Evolutionary conservation across 1,140 invertebrate genomes (phyloP).

Genomic region (Trichonephila inaurata): DNA sequence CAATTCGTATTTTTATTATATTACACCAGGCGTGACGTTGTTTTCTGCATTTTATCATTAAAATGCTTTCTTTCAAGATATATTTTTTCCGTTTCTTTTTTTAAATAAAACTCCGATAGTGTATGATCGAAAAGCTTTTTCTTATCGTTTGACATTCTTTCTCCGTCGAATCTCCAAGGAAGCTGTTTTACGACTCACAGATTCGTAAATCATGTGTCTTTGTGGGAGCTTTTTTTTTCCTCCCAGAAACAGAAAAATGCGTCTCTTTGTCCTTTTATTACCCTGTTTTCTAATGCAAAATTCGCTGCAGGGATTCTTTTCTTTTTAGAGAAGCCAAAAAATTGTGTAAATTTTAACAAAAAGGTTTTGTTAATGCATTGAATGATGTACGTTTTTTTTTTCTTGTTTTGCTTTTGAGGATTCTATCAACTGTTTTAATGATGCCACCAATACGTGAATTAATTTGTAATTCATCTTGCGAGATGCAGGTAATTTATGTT

Average conservation of each 20-base stretch:
- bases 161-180: constrained; percentile 5
- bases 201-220: constrained; percentile 52
- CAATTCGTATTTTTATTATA: background rate
- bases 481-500: no score
- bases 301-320: background rate
- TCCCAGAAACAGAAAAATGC: background rate
- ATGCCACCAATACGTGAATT: no score
- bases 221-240: background rate
- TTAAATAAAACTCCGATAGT: background rate
- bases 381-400: background rate
- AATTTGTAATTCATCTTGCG: no score
- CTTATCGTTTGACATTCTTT: constrained; percentile 20
- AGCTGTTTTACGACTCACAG: constrained; percentile 36
- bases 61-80: background rate
- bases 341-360: background rate
- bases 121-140: constrained; percentile 18
- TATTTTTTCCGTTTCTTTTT: background rate
- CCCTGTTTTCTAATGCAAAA: background rate
- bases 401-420: no score
- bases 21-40: background rate
- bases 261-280: constrained; percentile 40
- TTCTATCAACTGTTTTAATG: no score
- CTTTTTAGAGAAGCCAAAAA: background rate
- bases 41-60: background rate
- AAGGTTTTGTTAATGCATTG: background rate